phyloP scores from a whole-genome alignment of 1,140 invertebrate species.

The Sycophila sp. region DNA sequence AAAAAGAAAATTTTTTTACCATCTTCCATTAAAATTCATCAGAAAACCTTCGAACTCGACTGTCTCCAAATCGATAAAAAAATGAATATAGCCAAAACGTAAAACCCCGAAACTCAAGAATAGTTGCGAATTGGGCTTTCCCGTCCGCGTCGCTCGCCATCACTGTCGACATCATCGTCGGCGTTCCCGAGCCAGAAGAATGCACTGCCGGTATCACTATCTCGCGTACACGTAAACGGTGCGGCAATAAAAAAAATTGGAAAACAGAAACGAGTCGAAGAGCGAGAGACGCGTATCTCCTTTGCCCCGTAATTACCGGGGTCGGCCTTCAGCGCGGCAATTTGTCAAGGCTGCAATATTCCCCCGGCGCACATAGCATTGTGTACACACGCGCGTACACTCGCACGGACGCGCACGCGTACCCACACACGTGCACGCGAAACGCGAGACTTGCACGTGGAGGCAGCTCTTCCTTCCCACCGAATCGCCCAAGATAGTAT shows the following conservation, averaged over 20 bases:
- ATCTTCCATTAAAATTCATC: too few relatives aligned
- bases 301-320: constrained; percentile 63
- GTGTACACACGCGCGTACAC: constrained; percentile 46
- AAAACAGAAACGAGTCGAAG: not conserved
- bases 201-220: not conserved
- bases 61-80: not conserved
- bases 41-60: too few relatives aligned
- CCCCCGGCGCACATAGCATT: constrained; percentile 45
- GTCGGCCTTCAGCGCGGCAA: constrained; percentile 64
- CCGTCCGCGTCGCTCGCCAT: not conserved
- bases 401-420: not conserved
- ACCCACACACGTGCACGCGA: too few relatives aligned
- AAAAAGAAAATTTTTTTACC: not conserved
- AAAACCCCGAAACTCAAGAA: not conserved
- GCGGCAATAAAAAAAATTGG: not conserved
- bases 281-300: constrained; percentile 12
- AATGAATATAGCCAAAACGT: too few relatives aligned
- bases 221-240: not conserved
- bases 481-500: constrained; percentile 28
- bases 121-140: not conserved
- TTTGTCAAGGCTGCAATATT: constrained; percentile 67
- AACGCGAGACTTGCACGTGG: constrained; percentile 14
- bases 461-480: constrained; percentile 34
- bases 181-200: not conserved
- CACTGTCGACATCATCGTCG: constrained; percentile 11